phyloP scores from a whole-genome alignment of 2,888 invertebrate species.

The Scelioninae gen. 1 region DNA sequence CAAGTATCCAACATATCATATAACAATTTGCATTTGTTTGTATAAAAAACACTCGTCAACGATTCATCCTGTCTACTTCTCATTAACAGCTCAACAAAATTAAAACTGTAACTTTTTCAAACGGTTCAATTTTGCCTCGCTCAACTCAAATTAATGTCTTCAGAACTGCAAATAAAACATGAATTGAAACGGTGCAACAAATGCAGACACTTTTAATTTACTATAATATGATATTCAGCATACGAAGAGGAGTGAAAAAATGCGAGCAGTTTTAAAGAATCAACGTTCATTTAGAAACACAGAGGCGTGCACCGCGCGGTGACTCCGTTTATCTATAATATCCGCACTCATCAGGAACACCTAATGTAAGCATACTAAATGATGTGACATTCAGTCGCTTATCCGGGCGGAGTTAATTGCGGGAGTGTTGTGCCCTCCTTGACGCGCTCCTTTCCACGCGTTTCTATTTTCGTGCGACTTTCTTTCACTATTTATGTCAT shows the following conservation, averaged over 20 bases:
- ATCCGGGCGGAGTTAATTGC: constrained; percentile 76
- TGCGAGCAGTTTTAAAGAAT: constrained; percentile 51
- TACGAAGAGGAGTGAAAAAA: constrained; percentile 49
- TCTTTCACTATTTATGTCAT: constrained; percentile 81
- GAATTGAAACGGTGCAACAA: constrained; percentile 53
- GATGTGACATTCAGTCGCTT: constrained; percentile 72
- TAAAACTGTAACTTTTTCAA: constrained; percentile 41
- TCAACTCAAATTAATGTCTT: constrained; percentile 61
- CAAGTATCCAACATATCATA: not conserved
- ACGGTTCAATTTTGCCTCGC: constrained; percentile 52
- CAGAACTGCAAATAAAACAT: constrained; percentile 56
- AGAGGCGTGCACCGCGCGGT: constrained; percentile 33
- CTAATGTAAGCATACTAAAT: constrained; percentile 67
- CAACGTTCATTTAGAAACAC: constrained; percentile 66
- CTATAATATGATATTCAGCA: constrained; percentile 61
- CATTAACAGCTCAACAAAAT: constrained; percentile 19
- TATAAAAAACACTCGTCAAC: not conserved
- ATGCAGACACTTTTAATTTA: constrained; percentile 65
- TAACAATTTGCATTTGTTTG: not conserved
- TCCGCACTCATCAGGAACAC: constrained; percentile 64
- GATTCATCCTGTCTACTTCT: not conserved
- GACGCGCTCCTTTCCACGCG: constrained; percentile 69
- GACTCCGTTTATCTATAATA: constrained; percentile 67
- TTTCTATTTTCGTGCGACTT: constrained; percentile 72
- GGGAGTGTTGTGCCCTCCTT: constrained; percentile 69